phyloP scores from a whole-genome alignment of 2,888 invertebrate genomes.

The Acanthosepion esculentum region DNA sequence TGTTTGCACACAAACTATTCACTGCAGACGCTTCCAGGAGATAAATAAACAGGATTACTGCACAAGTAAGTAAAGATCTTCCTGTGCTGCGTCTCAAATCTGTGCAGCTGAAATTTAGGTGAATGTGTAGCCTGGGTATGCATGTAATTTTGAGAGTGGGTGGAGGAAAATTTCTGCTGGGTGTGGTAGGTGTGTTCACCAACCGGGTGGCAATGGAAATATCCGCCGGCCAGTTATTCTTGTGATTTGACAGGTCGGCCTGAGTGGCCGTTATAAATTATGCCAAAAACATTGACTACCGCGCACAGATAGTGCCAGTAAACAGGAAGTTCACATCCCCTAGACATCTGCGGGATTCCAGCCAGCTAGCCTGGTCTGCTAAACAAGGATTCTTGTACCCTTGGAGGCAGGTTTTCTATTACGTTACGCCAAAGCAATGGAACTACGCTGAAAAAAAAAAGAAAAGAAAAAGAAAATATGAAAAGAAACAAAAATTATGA shows the following conservation, averaged over 20 bases:
- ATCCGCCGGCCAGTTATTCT: slow-evolving; percentile 22
- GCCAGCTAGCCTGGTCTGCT: not conserved
- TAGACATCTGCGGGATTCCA: slow-evolving; percentile 33
- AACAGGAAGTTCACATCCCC: not conserved
- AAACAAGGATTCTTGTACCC: slow-evolving; percentile 34
- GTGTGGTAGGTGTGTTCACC: not conserved
- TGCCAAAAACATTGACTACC: not conserved
- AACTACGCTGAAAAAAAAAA: not conserved
- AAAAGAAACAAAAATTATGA: not conserved
- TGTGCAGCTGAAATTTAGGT: not conserved
- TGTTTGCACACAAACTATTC: not conserved
- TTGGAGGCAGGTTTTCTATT: not conserved
- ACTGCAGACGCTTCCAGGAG: not conserved
- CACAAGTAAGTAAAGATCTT: not conserved
- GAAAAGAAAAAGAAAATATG: not conserved
- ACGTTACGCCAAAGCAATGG: not conserved
- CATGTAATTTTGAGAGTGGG: not conserved
- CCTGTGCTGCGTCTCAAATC: not conserved
- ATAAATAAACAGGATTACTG: not conserved
- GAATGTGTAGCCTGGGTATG: not conserved
- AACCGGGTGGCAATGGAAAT: slow-evolving; percentile 33
- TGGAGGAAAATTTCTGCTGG: not conserved
- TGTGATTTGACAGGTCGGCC: slow-evolving; percentile 20
- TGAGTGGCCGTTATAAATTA: not conserved
- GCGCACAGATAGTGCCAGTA: not conserved